Evolutionary conservation across 2,888 invertebrate species (phyloP).

Genomic region (Eupithecia abbreviata): DNA sequence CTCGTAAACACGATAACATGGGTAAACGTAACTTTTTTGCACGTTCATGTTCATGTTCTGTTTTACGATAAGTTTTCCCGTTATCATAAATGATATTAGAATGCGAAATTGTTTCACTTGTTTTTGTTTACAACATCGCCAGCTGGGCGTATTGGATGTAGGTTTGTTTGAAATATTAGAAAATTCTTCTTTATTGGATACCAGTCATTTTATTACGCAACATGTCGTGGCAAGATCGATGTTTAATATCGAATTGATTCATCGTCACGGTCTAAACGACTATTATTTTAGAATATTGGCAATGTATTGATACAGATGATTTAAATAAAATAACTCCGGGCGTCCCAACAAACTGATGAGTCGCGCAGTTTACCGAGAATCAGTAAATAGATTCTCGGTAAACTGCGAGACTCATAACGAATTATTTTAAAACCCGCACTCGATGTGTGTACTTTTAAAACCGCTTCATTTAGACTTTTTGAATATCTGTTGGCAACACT

Average conservation of each 20-base stretch:
- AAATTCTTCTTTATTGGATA: background rate
- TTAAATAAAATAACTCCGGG: background rate
- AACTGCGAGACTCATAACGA: background rate
- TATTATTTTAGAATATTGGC: background rate
- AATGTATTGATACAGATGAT: background rate
- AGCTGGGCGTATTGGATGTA: background rate
- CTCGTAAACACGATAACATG: slow-evolving; percentile 34
- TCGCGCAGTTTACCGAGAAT: background rate
- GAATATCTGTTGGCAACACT: slow-evolving; percentile 9
- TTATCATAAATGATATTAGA: slow-evolving; percentile 28
- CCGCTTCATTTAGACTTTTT: background rate
- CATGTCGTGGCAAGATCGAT: background rate
- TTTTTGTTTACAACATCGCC: background rate
- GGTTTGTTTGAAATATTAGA: background rate
- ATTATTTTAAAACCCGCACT: background rate
- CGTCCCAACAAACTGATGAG: background rate
- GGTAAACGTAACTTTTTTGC: slow-evolving; percentile 31
- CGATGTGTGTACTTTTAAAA: background rate
- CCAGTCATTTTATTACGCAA: background rate
- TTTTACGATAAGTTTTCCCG: slow-evolving; percentile 33
- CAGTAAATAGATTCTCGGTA: background rate
- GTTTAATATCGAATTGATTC: background rate
- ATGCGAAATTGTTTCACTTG: slow-evolving; percentile 24
- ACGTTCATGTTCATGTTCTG: slow-evolving; percentile 26
- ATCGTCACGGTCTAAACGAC: background rate